phyloP scores from a whole-genome alignment of 2,113 vertebrate species.

The Eulemur macaco region DNA sequence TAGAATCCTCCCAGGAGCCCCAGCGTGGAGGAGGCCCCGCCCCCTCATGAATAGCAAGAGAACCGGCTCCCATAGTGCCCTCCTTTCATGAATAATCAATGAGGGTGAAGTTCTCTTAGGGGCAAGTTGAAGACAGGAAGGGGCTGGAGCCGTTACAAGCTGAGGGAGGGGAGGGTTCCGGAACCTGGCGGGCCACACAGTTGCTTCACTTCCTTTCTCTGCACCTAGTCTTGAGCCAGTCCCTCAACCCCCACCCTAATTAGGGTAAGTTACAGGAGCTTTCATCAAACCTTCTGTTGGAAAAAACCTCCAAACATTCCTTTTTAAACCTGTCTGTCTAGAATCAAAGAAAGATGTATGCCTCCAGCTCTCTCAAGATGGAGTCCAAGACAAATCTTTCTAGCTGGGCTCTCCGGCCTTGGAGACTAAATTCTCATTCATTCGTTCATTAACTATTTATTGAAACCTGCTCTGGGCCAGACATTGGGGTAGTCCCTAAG shows the following conservation, averaged over 20 bases:
- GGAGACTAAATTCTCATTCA: not conserved
- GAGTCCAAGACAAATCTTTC: not conserved
- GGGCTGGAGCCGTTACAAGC: not conserved
- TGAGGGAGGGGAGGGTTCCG: not conserved
- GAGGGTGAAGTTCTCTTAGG: fast-evolving
- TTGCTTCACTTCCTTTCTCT: not conserved
- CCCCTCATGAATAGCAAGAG: slow-evolving; percentile 47
- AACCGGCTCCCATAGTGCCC: fast-evolving
- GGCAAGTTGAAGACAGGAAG: not conserved
- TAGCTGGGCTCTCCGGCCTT: not conserved
- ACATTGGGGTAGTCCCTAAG: not conserved
- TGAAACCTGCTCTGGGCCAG: not conserved
- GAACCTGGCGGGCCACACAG: fast-evolving
- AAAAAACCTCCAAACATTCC: not conserved
- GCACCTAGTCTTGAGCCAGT: not conserved
- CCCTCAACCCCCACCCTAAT: fast-evolving
- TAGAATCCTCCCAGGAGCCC: not conserved
- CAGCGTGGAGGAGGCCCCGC: slow-evolving; percentile 46
- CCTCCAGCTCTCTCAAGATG: not conserved
- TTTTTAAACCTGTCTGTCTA: not conserved
- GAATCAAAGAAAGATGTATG: not conserved
- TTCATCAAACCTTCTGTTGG: not conserved
- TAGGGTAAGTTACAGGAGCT: not conserved
- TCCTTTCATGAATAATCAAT: not conserved
- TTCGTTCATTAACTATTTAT: not conserved